phyloP scores from a whole-genome alignment of 1,140 invertebrate genomes.

The Tetragnatha versicolor region DNA sequence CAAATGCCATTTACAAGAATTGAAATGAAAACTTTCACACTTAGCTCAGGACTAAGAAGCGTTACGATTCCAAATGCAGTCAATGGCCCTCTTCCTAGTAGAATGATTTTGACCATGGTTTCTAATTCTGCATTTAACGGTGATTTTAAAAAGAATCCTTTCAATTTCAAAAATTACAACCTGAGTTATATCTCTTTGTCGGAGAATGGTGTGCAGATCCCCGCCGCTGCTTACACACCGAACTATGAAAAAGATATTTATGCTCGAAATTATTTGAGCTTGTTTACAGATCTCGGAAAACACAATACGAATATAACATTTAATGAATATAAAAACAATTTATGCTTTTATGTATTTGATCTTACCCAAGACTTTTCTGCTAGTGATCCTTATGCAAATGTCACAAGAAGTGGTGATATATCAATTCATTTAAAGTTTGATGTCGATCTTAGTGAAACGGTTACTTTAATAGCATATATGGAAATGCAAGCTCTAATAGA shows the following conservation, averaged over 20 bases:
- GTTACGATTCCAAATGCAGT: background rate
- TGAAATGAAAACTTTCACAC: background rate
- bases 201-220: no score
- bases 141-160: background rate
- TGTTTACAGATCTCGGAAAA: no score
- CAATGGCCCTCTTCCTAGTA: background rate
- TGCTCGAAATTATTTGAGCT: no score
- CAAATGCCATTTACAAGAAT: slow-evolving; percentile 7
- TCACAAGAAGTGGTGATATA: background rate
- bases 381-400: background rate
- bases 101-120: background rate
- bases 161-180: slow-evolving; percentile 6
- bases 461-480: slow-evolving; percentile 2
- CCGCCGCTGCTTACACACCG: no score
- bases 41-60: background rate
- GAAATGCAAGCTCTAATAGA: background rate
- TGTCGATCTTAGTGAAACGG: background rate
- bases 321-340: background rate
- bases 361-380: background rate
- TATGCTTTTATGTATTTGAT: background rate
- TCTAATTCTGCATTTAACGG: background rate
- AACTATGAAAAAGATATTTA: no score
- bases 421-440: slow-evolving; percentile 7
- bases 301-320: no score
- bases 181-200: no score